These are phyloP conservation scores for Pantherophis vulpinus DNA, from an alignment of 2,797 vertebrate species.

Conservation along the genomic window DNA sequence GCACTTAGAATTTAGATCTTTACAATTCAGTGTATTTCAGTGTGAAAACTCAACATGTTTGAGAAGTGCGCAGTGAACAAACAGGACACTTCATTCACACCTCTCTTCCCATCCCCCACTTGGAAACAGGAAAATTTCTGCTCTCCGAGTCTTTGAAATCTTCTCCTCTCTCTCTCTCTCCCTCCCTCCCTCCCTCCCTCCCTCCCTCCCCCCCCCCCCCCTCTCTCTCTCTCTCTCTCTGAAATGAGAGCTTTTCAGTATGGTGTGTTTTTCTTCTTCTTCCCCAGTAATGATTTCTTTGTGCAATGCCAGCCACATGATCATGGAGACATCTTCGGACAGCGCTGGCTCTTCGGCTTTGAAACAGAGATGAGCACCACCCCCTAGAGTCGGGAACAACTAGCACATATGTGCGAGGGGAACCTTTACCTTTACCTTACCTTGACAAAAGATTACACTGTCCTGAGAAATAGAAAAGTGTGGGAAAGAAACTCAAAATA, in stretches of 20 bases:
- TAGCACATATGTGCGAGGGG: too few species aligned
- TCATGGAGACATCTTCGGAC: too few species aligned
- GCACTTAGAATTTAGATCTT: slow-evolving; percentile 63
- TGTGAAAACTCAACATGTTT: slow-evolving; percentile 54
- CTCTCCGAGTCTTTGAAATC: slow-evolving; percentile 62
- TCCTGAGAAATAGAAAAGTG: neutral
- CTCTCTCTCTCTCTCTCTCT: slow-evolving; percentile 41
- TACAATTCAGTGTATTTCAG: slow-evolving; percentile 60
- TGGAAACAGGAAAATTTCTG: slow-evolving; percentile 66
- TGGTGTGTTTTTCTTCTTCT: slow-evolving; percentile 34
- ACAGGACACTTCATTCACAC: slow-evolving; percentile 44
- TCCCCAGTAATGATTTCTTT: slow-evolving; percentile 67
- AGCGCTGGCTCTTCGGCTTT: too few species aligned
- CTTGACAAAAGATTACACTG: neutral
- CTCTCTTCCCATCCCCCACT: slow-evolving; percentile 2
- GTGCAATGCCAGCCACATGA: slow-evolving; percentile 39
- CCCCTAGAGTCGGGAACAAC: too few species aligned
- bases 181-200: slow-evolving; percentile 29
- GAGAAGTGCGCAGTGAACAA: slow-evolving; percentile 63
- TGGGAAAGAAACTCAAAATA: neutral
- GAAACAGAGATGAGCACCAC: too few species aligned
- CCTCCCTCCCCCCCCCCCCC: slow-evolving; percentile 3
- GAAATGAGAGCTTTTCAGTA: slow-evolving; percentile 53
- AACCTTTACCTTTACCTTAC: too few species aligned
- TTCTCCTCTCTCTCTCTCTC: neutral